Evolutionary conservation across 2,113 vertebrate species (phyloP), one percentile per base, ranked within the genome.

Genomic region (Hiodon tergisus): DNA sequence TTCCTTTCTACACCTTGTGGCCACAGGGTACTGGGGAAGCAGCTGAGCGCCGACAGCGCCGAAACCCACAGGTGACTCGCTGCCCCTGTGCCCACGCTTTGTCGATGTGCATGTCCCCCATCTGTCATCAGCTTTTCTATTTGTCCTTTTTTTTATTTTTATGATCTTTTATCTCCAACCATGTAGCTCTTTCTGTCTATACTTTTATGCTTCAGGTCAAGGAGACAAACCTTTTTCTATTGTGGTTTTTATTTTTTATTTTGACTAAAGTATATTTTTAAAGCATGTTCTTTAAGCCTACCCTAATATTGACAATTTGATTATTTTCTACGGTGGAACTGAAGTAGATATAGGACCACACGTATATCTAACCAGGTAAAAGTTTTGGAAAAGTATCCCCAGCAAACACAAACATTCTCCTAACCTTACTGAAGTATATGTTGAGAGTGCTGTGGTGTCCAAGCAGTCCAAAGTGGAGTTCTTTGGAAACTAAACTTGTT

Each of bases 21-120:
- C 72, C 97, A 98, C 90, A 77, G 96, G 77, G 96, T 96, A 69
- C 89, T 98, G 6, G 97, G 96, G 83, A 99, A 99, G 90, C 97
- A 99, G 87, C 92, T 99, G 81, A 99, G 96, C 2, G 95, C 97
- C 0, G 97, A 99, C 91, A 96, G 95, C 46, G 96, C 97, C 0
- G 97, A 99, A 84, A 91, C 93, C 5, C 97, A 98, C 93, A 97
- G 97, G 97, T 99, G 80, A 89, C 78, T 75, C 63, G 65, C 54
- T 75, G 53, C 59, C 13, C 54, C 67, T 14, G 63, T 54, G 47
- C 11, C 52, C 70, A 71, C 11, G 46, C 31, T 46, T 31, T 11
- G 47, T 46, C 16, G 57, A 71, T 59, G 57, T 51, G 70, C 70
- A 17, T 13, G 57, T 31, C 70, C 57, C 55, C 47, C 48, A 71